Conservation (phyloP, 2,113 vertebrate genomes). For the Rana temporaria region DNA sequence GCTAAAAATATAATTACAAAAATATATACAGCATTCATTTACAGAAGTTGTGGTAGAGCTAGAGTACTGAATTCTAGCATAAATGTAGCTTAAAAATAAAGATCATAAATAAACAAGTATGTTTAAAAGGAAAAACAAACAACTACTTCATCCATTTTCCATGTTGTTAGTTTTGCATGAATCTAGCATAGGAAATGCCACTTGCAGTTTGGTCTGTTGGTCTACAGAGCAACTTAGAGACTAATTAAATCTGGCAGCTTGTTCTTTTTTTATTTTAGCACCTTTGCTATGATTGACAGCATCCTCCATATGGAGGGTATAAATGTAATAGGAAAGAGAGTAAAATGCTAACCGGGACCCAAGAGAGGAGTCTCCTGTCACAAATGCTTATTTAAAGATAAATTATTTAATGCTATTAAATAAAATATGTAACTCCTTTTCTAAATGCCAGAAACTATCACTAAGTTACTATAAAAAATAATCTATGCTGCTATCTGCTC, state of each 20-base stretch:
- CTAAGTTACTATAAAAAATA: not conserved
- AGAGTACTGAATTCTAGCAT: too few species aligned
- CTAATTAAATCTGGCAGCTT: constrained; percentile 8
- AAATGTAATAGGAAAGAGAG: constrained; percentile 37
- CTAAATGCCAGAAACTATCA: not conserved
- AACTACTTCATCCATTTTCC: too few species aligned
- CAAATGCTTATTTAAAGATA: constrained; percentile 21
- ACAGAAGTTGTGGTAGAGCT: too few species aligned
- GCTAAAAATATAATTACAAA: too few species aligned
- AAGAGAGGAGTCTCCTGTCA: constrained; percentile 10
- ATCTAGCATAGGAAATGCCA: not conserved
- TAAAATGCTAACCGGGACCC: constrained; percentile 15
- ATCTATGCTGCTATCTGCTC: too few species aligned
- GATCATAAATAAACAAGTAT: too few species aligned
- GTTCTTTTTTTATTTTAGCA: constrained; percentile 36
- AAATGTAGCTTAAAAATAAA: too few species aligned
- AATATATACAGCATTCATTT: too few species aligned
- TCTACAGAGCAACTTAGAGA: not conserved
- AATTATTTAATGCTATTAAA: not conserved
- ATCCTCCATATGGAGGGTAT: constrained; percentile 35
- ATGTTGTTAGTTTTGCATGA: not conserved
- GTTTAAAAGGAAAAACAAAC: too few species aligned
- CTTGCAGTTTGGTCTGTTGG: not conserved
- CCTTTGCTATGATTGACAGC: constrained; percentile 37
- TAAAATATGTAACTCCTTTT: not conserved